Evolutionary conservation across 1,140 invertebrate species (phyloP).

Genomic region (Trypoxylus dichotomus): DNA sequence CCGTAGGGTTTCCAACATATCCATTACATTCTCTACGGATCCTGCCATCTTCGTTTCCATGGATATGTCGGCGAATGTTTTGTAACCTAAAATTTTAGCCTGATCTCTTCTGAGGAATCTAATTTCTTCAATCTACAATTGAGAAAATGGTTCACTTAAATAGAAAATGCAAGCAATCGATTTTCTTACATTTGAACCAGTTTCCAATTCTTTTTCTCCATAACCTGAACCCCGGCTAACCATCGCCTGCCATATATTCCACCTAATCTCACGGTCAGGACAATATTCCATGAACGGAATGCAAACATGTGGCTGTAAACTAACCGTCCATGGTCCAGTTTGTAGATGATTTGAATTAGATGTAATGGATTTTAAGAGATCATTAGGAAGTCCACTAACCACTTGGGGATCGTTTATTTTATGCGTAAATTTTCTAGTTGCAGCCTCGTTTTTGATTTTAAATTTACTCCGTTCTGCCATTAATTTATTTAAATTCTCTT

Average conservation of each 20-base stretch:
- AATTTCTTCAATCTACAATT: conserved; percentile 59
- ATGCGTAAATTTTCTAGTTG: conserved; percentile 66
- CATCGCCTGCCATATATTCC: conserved; percentile 81
- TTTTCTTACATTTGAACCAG: conserved; percentile 59
- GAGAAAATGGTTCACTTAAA: neutral
- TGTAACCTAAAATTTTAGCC: conserved; percentile 78
- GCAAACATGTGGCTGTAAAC: conserved; percentile 71
- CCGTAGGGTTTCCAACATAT: conserved; percentile 70
- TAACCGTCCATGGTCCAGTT: conserved; percentile 80
- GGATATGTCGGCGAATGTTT: conserved; percentile 79
- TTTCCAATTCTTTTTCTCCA: conserved; percentile 67
- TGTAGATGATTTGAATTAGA: conserved; percentile 60
- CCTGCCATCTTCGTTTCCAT: conserved; percentile 96
- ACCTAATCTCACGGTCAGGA: conserved; percentile 72
- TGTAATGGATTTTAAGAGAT: conserved; percentile 64
- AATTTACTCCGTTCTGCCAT: conserved; percentile 61
- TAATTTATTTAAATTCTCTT: conserved; percentile 55
- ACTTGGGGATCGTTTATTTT: conserved; percentile 66
- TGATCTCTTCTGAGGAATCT: conserved; percentile 67
- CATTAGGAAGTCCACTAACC: conserved; percentile 74
- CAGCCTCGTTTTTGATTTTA: conserved; percentile 63
- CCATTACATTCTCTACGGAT: conserved; percentile 70
- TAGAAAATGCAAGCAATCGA: neutral
- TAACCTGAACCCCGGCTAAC: conserved; percentile 69
- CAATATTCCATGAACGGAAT: conserved; percentile 81